Evolutionary conservation across 2,888 invertebrate species (phyloP).

Genomic region (Sinhomidia bicolor): DNA sequence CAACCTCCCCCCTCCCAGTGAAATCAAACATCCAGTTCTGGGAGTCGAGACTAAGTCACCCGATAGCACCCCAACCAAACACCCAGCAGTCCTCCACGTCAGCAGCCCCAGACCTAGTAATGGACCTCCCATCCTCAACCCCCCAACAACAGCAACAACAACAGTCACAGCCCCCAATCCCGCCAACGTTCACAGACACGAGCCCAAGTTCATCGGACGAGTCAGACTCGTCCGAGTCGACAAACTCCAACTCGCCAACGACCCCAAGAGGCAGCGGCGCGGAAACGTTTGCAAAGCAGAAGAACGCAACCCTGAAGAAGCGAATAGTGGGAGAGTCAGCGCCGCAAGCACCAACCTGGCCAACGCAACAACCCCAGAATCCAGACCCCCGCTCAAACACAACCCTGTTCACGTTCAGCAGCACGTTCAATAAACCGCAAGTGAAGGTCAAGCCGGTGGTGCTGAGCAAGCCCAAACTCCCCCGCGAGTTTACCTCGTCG

Average conservation of each 20-base stretch:
- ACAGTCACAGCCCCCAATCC: slow-evolving; percentile 78
- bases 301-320: slow-evolving; percentile 90
- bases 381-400: not conserved
- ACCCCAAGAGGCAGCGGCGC: slow-evolving; percentile 87
- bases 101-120: slow-evolving; percentile 90
- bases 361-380: slow-evolving; percentile 12
- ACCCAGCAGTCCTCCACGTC: slow-evolving; percentile 72
- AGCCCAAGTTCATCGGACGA: slow-evolving; percentile 80
- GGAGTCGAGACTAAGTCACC: slow-evolving; percentile 67
- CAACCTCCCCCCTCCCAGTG: not conserved
- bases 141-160: not conserved
- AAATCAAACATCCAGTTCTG: slow-evolving; percentile 82
- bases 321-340: slow-evolving; percentile 83
- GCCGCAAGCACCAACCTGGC: slow-evolving; percentile 67
- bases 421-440: slow-evolving; percentile 83
- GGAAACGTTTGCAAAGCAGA: slow-evolving; percentile 90
- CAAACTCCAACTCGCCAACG: slow-evolving; percentile 81
- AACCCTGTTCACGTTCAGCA: slow-evolving; percentile 59
- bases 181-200: slow-evolving; percentile 81
- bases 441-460: slow-evolving; percentile 91
- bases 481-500: slow-evolving; percentile 80
- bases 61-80: no score
- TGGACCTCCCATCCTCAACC: slow-evolving; percentile 88
- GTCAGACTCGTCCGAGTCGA: slow-evolving; percentile 79
- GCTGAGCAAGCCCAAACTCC: slow-evolving; percentile 86